Conservation (phyloP, 2,113 vertebrate species). For the Merops nubicus region DNA sequence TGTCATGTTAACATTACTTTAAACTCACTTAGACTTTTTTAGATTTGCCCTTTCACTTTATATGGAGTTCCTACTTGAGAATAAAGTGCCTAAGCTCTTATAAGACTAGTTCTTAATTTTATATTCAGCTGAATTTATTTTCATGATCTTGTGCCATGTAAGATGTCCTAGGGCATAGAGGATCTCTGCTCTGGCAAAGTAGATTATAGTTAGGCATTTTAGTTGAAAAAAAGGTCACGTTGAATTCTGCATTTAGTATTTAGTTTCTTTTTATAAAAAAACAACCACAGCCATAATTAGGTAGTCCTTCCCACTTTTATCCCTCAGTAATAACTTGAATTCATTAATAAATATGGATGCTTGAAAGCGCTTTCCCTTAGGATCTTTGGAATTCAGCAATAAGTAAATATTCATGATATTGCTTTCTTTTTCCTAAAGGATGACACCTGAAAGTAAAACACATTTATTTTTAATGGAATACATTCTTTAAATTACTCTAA, state of each 20-base stretch:
- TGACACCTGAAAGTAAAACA: background rate
- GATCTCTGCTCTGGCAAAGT: background rate
- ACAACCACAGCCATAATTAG: no score
- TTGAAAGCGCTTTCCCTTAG: background rate
- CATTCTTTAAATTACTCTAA: background rate
- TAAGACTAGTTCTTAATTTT: background rate
- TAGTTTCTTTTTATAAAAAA: background rate
- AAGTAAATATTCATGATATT: background rate
- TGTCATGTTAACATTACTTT: background rate
- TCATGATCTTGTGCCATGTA: background rate
- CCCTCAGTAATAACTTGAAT: background rate
- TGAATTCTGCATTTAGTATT: background rate
- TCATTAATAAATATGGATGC: background rate
- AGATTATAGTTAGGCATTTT: background rate
- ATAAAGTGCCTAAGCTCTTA: background rate
- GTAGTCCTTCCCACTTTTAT: background rate
- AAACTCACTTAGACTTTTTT: background rate
- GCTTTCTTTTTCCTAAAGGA: background rate
- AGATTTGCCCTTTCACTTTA: background rate
- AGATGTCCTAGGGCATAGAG: fast-evolving
- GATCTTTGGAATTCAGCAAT: background rate
- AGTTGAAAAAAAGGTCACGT: background rate
- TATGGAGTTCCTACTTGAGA: background rate
- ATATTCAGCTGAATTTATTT: background rate
- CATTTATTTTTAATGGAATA: slow-evolving; percentile 1